phyloP scores from a whole-genome alignment of 1,140 invertebrate genomes.

The Mizuhopecten yessoensis region DNA sequence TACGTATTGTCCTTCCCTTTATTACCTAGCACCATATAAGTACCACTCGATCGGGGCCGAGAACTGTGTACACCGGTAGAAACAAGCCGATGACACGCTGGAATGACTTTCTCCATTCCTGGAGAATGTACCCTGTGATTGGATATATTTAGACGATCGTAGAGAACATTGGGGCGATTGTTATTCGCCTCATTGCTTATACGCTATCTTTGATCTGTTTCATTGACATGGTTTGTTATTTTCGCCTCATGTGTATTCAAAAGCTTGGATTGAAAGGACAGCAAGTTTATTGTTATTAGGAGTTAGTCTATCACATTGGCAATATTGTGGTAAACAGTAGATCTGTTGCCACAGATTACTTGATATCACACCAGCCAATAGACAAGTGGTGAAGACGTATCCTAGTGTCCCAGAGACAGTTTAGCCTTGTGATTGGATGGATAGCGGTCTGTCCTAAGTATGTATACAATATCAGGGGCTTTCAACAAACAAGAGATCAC shows the following conservation, averaged over 20 bases:
- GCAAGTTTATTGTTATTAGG: neutral
- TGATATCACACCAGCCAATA: neutral
- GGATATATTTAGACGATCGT: neutral
- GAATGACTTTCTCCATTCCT: constrained; percentile 8
- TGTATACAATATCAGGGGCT: neutral
- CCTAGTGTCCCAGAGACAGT: neutral
- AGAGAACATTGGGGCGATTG: neutral
- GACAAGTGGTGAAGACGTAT: neutral
- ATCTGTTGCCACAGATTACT: neutral
- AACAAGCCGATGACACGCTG: neutral
- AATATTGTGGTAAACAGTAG: neutral
- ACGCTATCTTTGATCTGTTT: constrained; percentile 26
- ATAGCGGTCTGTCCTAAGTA: neutral
- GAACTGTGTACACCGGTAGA: neutral
- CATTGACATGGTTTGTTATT: constrained; percentile 14
- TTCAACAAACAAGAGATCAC: neutral
- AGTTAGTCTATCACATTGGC: neutral
- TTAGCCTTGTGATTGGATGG: neutral
- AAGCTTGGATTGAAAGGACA: neutral
- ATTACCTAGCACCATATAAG: neutral
- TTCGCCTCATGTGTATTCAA: neutral
- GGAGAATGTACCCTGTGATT: neutral
- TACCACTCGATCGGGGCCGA: neutral
- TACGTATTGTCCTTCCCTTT: neutral
- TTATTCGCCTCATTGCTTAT: neutral